These are phyloP conservation scores for Xenopus borealis DNA, from an alignment of 2,113 vertebrate genomes.

Conservation along the genomic window DNA sequence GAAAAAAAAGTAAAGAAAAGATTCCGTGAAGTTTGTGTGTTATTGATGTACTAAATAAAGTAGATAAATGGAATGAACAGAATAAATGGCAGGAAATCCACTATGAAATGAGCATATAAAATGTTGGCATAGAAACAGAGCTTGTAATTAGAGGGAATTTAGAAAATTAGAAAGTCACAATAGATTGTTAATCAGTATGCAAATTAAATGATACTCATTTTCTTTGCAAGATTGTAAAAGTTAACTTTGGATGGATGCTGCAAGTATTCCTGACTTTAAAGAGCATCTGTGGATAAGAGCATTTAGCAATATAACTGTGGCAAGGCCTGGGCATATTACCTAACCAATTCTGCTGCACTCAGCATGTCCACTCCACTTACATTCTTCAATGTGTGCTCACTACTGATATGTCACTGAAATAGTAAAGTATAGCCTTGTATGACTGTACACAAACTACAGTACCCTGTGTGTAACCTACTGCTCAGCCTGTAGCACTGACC, in stretches of 20 bases:
- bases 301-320: no score
- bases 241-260: slow-evolving; percentile 33
- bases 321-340: no score
- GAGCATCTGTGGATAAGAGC: no score
- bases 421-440: no score
- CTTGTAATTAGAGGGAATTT: slow-evolving; percentile 53
- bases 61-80: slow-evolving; percentile 53
- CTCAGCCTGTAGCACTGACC: no score
- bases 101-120: slow-evolving; percentile 60
- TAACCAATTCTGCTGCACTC: no score
- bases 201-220: slow-evolving; percentile 44
- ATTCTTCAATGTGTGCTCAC: no score
- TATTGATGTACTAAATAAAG: slow-evolving; percentile 54
- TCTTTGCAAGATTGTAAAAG: slow-evolving; percentile 34
- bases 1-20: slow-evolving; percentile 50
- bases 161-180: slow-evolving; percentile 52
- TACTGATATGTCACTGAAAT: no score
- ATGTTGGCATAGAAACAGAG: slow-evolving; percentile 51
- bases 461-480: no score
- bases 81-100: slow-evolving; percentile 51
- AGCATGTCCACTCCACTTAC: no score
- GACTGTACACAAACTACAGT: no score
- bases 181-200: slow-evolving; percentile 53
- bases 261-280: slow-evolving; percentile 3
- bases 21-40: slow-evolving; percentile 49